phyloP scores from a whole-genome alignment of 2,888 invertebrate species.

The Galerucella calmariensis region DNA sequence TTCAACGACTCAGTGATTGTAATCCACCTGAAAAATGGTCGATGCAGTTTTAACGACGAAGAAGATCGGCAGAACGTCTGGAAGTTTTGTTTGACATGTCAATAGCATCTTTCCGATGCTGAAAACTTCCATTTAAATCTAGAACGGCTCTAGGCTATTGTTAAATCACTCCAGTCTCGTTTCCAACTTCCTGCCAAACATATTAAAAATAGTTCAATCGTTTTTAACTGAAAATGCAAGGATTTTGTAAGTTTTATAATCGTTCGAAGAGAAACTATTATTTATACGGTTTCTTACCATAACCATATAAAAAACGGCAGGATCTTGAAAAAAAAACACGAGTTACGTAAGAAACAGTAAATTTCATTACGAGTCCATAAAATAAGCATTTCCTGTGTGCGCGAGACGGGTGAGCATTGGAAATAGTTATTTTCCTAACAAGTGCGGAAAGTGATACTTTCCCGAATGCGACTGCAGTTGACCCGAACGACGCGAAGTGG shows the following conservation, averaged over 20 bases:
- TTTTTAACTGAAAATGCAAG: not conserved
- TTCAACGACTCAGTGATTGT: conserved; percentile 34
- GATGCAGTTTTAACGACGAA: conserved; percentile 32
- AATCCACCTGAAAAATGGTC: conserved; percentile 36
- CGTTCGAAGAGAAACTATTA: not conserved
- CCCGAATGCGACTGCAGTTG: no score
- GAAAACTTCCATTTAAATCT: conserved; percentile 20
- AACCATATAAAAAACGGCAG: no score
- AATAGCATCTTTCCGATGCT: conserved; percentile 27
- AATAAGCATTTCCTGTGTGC: no score
- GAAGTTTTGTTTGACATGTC: conserved; percentile 35
- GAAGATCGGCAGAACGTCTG: conserved; percentile 12
- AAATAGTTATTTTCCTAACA: no score
- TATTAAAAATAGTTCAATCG: conserved; percentile 7
- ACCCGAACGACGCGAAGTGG: no score
- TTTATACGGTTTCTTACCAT: not conserved
- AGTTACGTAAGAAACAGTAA: no score
- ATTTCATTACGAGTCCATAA: no score
- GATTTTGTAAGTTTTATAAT: not conserved
- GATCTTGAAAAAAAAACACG: no score
- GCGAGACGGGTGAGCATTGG: no score
- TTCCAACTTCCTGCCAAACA: conserved; percentile 21
- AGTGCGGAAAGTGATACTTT: no score
- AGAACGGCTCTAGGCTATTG: conserved; percentile 26
- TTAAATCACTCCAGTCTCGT: conserved; percentile 16